Evolutionary conservation across 2,797 vertebrate genomes (phyloP), one percentile per base, ranked within the genome.

Genomic region (Danio choprae): DNA sequence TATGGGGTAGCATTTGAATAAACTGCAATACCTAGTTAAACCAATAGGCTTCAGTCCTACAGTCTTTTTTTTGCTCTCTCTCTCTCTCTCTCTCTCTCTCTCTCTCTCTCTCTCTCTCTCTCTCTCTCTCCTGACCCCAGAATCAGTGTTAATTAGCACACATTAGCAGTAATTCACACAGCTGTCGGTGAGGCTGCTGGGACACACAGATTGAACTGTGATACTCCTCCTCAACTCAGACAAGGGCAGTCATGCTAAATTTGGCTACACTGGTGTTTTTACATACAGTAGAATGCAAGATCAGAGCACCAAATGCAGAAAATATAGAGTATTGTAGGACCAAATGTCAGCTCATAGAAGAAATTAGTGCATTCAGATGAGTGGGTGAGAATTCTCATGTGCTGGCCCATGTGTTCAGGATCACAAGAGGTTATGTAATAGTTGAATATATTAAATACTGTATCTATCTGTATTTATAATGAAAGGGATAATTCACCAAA

Each of bases 111-210:
- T n/a, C n/a, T n/a, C n/a, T n/a, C n/a, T n/a, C n/a, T n/a, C n/a
- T n/a, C 60, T 70, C 64, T 55, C 55, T 55, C 22, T 22, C 20
- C 70, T 60, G 36, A 80, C 82, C 77, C 73, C 79, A 79, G 82
- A 77, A 82, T 84, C 84, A 80, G 80, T 82, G 80, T 68, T 86
- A 82, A 86, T 86, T 82, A 86, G 72, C 68, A 69, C 68, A 80
- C 80, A 86, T 86, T 76, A 59, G 12, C 78, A 58, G 55, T 60
- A 68, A 76, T 56, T 83, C 80, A 74, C 65, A 84, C 65, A 84
- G 84, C 84, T 86, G 82, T 84, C 53, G 15, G 67, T 59, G 80
- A 79, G 70, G 75, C 79, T 85, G 65, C 50, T 67, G 58, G 79
- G 67, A 46, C 73, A 77, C 53, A 72, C 43, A 70, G 59, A 74